Evolutionary conservation across 2,113 vertebrate species (phyloP).

Genomic region (Barnardius zonarius): DNA sequence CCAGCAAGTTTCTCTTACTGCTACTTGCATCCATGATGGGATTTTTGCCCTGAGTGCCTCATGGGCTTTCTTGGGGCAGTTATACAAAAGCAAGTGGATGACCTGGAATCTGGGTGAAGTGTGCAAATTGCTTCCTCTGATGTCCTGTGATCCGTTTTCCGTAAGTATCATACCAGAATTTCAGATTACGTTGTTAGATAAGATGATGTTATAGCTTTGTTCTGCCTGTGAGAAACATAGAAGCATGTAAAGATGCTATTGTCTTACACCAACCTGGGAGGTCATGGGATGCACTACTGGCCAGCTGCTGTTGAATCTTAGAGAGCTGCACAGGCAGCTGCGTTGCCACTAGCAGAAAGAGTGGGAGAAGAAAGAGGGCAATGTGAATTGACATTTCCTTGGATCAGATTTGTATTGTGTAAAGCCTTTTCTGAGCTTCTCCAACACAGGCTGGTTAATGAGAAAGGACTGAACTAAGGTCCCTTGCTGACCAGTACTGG

Average conservation of each 20-base stretch:
- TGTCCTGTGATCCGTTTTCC: neutral
- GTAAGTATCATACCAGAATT: neutral
- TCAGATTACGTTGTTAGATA: neutral
- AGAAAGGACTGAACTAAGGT: neutral
- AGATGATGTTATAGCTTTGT: neutral
- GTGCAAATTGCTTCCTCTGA: neutral
- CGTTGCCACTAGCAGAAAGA: neutral
- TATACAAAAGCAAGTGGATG: neutral
- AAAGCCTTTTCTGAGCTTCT: neutral
- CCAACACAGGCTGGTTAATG: neutral
- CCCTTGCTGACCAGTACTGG: neutral
- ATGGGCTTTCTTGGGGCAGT: neutral
- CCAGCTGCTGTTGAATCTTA: neutral
- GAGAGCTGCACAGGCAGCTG: neutral
- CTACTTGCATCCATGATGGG: neutral
- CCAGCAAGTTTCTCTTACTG: neutral
- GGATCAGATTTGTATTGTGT: neutral
- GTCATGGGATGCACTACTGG: neutral
- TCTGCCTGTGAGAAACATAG: neutral
- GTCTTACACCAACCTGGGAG: neutral
- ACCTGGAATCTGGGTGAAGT: neutral
- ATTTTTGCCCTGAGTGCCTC: neutral
- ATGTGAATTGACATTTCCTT: neutral
- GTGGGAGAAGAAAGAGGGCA: neutral
- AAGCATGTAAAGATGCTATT: neutral